Evolutionary conservation across 2,113 vertebrate species (phyloP).

Genomic region (Periophthalmodon schlosseri): DNA sequence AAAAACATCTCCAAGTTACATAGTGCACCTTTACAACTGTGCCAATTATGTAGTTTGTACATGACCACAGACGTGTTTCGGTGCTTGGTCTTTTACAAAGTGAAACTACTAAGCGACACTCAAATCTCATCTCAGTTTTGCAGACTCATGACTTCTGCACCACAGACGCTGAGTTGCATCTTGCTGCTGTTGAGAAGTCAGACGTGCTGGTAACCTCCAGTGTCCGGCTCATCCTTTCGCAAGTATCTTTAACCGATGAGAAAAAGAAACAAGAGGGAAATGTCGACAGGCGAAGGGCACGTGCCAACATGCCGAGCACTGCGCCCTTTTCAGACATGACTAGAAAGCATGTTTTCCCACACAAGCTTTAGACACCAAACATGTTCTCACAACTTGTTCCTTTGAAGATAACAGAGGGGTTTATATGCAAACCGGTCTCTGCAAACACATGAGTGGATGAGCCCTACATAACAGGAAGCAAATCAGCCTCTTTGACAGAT

Average conservation of each 20-base stretch:
- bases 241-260: constrained; percentile 31
- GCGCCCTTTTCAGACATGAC: constrained; percentile 58
- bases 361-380: constrained; percentile 47
- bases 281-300: constrained; percentile 50
- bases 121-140: constrained; percentile 34
- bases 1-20: not conserved
- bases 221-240: constrained; percentile 13
- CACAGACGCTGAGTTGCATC: constrained; percentile 56
- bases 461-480: constrained; percentile 50
- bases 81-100: constrained; percentile 31
- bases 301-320: constrained; percentile 66
- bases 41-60: not conserved
- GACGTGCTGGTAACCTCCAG: constrained; percentile 41
- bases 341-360: constrained; percentile 62
- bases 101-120: constrained; percentile 31
- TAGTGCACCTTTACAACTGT: not conserved
- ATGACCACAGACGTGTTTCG: not conserved
- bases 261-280: constrained; percentile 46
- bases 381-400: constrained; percentile 55
- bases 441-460: constrained; percentile 44
- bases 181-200: constrained; percentile 29
- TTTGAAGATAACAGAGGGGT: constrained; percentile 48
- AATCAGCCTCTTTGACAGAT: constrained; percentile 54
- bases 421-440: constrained; percentile 37
- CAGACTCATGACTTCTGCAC: constrained; percentile 43